Evolutionary conservation across 2,797 vertebrate species (phyloP).

Genomic region (Ctenochaetus hawaiiensis): DNA sequence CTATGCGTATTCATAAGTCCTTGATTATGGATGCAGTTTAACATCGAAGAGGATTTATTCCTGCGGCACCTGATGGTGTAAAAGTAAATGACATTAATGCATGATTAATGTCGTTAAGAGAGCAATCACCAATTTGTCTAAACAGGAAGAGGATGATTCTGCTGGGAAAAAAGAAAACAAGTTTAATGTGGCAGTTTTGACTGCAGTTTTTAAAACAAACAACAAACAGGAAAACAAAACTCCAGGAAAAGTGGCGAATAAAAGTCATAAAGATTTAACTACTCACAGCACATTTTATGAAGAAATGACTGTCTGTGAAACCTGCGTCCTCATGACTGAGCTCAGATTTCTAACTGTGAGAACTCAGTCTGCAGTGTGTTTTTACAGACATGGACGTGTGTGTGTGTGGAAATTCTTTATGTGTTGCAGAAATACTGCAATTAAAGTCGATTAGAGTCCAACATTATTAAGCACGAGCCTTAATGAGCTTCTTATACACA

Average conservation of each 20-base stretch:
- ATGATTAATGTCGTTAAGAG: constrained; percentile 55
- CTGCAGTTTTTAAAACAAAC: background rate
- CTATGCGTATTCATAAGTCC: constrained; percentile 60
- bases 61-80: constrained; percentile 37
- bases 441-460: constrained; percentile 43
- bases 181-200: background rate
- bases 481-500: constrained; percentile 37
- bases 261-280: background rate
- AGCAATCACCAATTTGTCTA: constrained; percentile 41
- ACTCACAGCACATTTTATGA: background rate
- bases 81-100: constrained; percentile 54
- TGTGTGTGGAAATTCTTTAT: background rate
- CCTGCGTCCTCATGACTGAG: background rate
- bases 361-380: background rate
- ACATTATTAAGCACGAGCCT: constrained; percentile 48
- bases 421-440: constrained; percentile 27
- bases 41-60: constrained; percentile 40
- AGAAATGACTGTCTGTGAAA: too few species aligned
- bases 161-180: constrained; percentile 1
- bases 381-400: background rate
- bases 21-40: constrained; percentile 61
- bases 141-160: constrained; percentile 34
- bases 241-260: background rate
- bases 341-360: background rate
- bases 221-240: background rate